Base-by-base conservation (phyloP, 1,140 invertebrate genomes). In the Ceratina japonica region DNA sequence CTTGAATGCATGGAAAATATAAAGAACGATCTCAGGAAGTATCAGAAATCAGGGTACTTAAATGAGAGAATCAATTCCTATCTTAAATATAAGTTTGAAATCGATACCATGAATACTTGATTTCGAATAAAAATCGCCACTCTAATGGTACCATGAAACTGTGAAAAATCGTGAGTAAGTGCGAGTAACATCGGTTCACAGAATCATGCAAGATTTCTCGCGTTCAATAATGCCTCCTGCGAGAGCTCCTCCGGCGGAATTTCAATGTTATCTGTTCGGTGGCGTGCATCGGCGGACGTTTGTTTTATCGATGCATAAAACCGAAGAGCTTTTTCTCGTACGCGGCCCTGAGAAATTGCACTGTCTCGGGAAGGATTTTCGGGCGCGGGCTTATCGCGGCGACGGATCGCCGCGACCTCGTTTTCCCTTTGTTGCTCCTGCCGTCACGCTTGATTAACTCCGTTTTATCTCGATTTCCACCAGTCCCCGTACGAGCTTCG, bases 301-400 rank as follows among this genome's bases (percentile, higher is more conserved):
- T 54, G 61, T 74, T 74, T 74, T 61, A 74, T 54, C 31, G 71
- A 74, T 64, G 71, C 71, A 64, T 64, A 74, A 64, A 74, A 64
- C 12, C 49, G 13, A 52, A 2, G 1, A 24, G 44, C 61, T n/a
- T 54, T 20, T 37, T 64, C 20, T 24, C 16, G 16, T n/a, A 56
- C 15, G 44, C 22, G 20, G 61, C 44, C 61, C 54, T 74, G 71
- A 74, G 27, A 74, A 74, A 74, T 74, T 64, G 71, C 71, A n/a
- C 49, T 74, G 71, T 74, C 71, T 13, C 15, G 15, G 18, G 49
- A 31, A 52, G 61, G 24, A 54, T 74, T 74, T 64, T 73, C 70
- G 37, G 70, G 58, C 58, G 37, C 44, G 12, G 24, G 71, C 59
- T 64, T 64, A 74, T 74, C 71, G 52, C 61, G 12, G 22, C 37